A percentile compares a stretch with the other conserved stretches of the same genome.
Evolutionary conservation across 2,797 vertebrate genomes (phyloP).

Genomic region (Pseudopleuronectes americanus): DNA sequence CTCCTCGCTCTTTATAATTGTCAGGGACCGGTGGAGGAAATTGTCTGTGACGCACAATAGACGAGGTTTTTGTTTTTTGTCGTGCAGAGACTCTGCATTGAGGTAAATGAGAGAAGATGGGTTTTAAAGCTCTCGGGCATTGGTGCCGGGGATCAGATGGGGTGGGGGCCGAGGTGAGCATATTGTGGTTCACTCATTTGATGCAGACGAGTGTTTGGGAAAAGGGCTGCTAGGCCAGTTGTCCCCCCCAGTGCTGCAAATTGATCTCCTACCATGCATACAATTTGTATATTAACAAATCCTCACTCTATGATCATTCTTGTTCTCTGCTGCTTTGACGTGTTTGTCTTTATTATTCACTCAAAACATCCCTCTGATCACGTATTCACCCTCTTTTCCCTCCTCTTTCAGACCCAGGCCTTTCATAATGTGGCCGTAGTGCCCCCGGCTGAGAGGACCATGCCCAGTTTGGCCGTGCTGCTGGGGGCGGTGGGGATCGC

Average conservation of each 20-base stretch:
- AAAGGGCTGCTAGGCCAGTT: background rate
- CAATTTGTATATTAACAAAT: background rate
- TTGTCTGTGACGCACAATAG: slow-evolving; percentile 65
- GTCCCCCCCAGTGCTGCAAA: slow-evolving; percentile 5
- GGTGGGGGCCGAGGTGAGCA: slow-evolving; percentile 24
- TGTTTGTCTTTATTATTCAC: background rate
- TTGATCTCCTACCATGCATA: background rate
- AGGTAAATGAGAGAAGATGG: slow-evolving; percentile 68
- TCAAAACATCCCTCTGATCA: slow-evolving; percentile 3
- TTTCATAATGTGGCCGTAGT: slow-evolving; percentile 62
- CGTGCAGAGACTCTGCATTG: slow-evolving; percentile 46
- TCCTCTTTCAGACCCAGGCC: slow-evolving; percentile 72
- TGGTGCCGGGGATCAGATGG: slow-evolving; percentile 10
- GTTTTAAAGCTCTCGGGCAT: slow-evolving; percentile 63
- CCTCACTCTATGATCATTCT: background rate
- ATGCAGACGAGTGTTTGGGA: slow-evolving; percentile 13
- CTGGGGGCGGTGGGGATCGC: slow-evolving; percentile 80
- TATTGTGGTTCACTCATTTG: slow-evolving; percentile 27
- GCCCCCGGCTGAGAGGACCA: slow-evolving; percentile 55
- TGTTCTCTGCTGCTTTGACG: slow-evolving; percentile 4
- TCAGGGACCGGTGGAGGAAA: slow-evolving; percentile 65
- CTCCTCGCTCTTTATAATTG: slow-evolving; percentile 69
- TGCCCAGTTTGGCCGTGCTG: slow-evolving; percentile 75
- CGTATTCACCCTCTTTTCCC: background rate
- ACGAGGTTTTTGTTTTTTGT: slow-evolving; percentile 63